A percentile compares a stretch with the other conserved stretches of the same genome.
Conservation (phyloP, 2,888 invertebrate species). For the Cloeon dipterum region DNA sequence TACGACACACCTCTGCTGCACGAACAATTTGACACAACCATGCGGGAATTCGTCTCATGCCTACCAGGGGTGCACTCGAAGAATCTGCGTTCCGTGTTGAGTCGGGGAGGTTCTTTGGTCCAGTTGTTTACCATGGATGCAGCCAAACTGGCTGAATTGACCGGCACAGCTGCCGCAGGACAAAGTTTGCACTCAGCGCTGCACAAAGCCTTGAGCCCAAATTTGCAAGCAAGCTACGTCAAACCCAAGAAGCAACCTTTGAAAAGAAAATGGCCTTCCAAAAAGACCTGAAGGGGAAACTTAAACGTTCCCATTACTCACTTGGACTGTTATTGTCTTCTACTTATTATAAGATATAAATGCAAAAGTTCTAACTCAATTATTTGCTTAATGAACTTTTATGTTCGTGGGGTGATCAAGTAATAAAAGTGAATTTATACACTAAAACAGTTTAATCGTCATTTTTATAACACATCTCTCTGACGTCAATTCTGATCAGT, state of each 20-base stretch:
- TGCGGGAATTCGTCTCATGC: constrained; percentile 62
- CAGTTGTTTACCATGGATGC: constrained; percentile 15
- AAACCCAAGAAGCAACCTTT: constrained; percentile 1
- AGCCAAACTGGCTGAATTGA: constrained; percentile 34
- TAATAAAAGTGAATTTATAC: no score
- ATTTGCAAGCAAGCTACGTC: constrained; percentile 16
- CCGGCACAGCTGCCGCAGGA: constrained; percentile 49
- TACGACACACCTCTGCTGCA: constrained; percentile 23
- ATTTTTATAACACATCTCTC: no score
- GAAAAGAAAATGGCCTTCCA: no score
- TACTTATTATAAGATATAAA: no score
- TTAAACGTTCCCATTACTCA: no score
- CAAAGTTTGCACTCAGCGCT: constrained; percentile 42
- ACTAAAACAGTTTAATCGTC: no score
- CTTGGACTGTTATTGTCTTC: no score
- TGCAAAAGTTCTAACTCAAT: no score
- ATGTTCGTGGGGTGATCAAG: no score
- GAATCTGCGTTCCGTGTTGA: constrained; percentile 56
- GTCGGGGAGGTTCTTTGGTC: constrained; percentile 43
- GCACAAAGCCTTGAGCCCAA: constrained; percentile 35
- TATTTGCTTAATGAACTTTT: no score
- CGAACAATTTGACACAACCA: constrained; percentile 44
- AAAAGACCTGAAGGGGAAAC: no score
- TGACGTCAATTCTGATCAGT: no score
- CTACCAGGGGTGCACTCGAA: constrained; percentile 75